phyloP scores from a whole-genome alignment of 2,113 vertebrate species.

The Gnathonemus echidnorhynchus region DNA sequence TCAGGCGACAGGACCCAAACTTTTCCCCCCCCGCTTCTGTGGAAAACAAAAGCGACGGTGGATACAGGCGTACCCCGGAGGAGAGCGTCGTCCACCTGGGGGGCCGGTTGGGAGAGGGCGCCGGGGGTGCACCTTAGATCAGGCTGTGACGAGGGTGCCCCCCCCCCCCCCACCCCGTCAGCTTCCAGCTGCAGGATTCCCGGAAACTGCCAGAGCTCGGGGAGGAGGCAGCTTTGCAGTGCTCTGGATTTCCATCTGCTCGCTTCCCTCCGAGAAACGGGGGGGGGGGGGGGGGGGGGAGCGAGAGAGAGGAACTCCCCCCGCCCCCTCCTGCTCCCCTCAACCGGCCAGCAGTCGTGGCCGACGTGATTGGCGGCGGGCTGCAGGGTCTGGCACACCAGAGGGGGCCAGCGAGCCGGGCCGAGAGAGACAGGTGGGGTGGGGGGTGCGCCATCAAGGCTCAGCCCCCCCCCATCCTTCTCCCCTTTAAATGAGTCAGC shows the following conservation, averaged over 20 bases:
- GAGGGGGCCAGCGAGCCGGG: neutral
- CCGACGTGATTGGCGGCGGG: neutral
- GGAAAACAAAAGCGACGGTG: neutral
- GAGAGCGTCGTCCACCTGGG: neutral
- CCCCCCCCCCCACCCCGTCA: neutral
- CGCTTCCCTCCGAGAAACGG: conserved; percentile 13
- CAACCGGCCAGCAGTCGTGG: conserved; percentile 33
- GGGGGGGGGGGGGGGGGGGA: conserved; percentile 6
- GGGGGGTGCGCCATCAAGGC: neutral
- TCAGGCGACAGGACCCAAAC: conserved; percentile 10
- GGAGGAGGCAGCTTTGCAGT: neutral
- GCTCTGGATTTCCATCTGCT: conserved; percentile 18
- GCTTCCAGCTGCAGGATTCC: neutral
- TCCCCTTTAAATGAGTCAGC: conserved; percentile 20
- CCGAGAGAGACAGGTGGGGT: neutral
- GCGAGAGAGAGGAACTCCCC: conserved; percentile 36
- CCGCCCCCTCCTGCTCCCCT: conserved; percentile 40
- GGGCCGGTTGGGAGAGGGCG: neutral
- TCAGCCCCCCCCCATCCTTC: neutral
- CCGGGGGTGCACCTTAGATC: neutral
- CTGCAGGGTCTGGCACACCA: neutral
- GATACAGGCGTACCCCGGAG: conserved; percentile 1
- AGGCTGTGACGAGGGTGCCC: neutral
- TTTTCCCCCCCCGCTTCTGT: conserved; percentile 1
- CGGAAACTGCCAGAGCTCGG: neutral